Percentiles rank a stretch among this genome's conserved stretches.
Evolutionary conservation across 2,888 invertebrate species (phyloP).

Genomic region (Penaeus monodon): DNA sequence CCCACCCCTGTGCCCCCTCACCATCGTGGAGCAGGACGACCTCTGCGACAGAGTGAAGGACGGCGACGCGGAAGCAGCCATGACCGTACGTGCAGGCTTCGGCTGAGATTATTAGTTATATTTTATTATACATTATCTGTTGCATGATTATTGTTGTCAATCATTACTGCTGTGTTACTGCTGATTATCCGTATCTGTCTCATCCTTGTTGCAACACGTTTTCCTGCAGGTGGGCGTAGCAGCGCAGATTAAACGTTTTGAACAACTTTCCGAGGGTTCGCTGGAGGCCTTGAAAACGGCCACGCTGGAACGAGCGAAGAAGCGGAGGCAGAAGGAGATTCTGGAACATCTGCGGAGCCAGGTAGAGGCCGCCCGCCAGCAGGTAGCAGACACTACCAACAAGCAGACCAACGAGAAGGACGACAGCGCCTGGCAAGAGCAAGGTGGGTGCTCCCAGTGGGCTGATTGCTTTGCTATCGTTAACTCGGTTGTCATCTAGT

Average conservation of each 20-base stretch:
- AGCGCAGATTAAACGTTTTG: conserved; percentile 60
- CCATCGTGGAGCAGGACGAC: background rate
- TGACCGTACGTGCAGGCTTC: too few relatives aligned
- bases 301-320: conserved; percentile 60
- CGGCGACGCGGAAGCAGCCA: background rate
- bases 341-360: conserved; percentile 69
- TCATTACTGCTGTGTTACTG: background rate
- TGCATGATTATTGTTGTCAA: background rate
- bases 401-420: conserved; percentile 74
- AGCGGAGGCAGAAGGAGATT: conserved; percentile 57
- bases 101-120: background rate
- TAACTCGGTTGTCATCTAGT: too few relatives aligned
- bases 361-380: conserved; percentile 70
- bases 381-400: conserved; percentile 54
- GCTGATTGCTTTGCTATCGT: too few relatives aligned
- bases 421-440: conserved; percentile 78
- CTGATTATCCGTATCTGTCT: background rate
- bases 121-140: background rate
- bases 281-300: conserved; percentile 63
- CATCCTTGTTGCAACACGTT: background rate
- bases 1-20: background rate
- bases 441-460: conserved; percentile 71
- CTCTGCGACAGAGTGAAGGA: background rate
- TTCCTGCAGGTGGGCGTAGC: conserved; percentile 51
- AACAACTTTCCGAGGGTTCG: conserved; percentile 59